These are phyloP conservation scores for Scaptomyza tumidula DNA, from an alignment of 2,888 invertebrate genomes.

Conservation along the genomic window DNA sequence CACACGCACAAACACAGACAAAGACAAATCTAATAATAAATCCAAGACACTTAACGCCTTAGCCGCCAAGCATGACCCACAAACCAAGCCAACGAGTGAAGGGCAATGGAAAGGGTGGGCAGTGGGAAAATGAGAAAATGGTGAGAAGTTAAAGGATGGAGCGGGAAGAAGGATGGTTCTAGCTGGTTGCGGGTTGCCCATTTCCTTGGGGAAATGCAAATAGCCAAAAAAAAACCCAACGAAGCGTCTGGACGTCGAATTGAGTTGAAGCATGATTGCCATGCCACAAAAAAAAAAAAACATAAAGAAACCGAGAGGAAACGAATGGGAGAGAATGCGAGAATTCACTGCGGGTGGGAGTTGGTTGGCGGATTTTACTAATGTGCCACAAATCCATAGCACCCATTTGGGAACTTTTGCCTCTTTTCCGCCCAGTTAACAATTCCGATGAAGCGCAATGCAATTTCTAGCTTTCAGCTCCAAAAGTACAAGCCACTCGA, in stretches of 20 bases:
- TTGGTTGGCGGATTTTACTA: slow-evolving; percentile 35
- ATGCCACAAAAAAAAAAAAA: neutral
- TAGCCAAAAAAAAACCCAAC: slow-evolving; percentile 65
- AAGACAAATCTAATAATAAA: slow-evolving; percentile 79
- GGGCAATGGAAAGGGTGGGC: neutral
- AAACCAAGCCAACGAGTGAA: slow-evolving; percentile 37
- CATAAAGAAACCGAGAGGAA: neutral
- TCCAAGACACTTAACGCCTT: slow-evolving; percentile 79
- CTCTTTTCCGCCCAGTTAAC: slow-evolving; percentile 12
- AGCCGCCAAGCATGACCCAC: slow-evolving; percentile 77
- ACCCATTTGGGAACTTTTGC: slow-evolving; percentile 56
- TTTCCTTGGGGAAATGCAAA: slow-evolving; percentile 66
- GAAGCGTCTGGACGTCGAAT: slow-evolving; percentile 58
- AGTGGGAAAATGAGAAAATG: slow-evolving; percentile 3
- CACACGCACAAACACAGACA: slow-evolving; percentile 37
- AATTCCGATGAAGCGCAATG: slow-evolving; percentile 17
- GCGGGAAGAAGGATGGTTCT: neutral
- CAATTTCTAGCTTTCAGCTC: slow-evolving; percentile 23
- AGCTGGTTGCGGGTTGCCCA: slow-evolving; percentile 36
- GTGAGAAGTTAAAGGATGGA: neutral
- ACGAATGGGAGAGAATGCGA: neutral
- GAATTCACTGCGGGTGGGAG: slow-evolving; percentile 25
- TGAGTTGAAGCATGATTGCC: slow-evolving; percentile 51
- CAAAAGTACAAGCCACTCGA: slow-evolving; percentile 2
- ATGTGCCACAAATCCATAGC: slow-evolving; percentile 66